Percentiles rank a stretch among this genome's conserved stretches.
Evolutionary conservation across 2,888 invertebrate genomes (phyloP).

Genomic region (Heliothis peltigera): DNA sequence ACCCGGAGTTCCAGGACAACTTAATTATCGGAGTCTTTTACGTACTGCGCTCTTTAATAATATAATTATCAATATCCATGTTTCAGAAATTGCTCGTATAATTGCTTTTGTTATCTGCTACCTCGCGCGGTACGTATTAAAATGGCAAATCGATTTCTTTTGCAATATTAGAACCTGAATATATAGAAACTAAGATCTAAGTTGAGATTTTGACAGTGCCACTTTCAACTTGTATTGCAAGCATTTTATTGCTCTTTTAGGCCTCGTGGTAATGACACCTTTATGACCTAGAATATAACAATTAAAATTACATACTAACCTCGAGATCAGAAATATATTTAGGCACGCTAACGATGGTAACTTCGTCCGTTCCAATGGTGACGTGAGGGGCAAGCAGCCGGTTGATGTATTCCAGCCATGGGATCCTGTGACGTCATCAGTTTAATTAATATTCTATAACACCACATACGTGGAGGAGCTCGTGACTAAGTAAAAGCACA

Average conservation of each 20-base stretch:
- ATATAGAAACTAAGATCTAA: too few relatives aligned
- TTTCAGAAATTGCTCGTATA: slow-evolving; percentile 3
- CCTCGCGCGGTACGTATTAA: neutral
- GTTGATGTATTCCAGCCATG: slow-evolving; percentile 96
- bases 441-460: neutral
- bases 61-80: slow-evolving; percentile 1
- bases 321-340: slow-evolving; percentile 94
- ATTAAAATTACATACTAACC: slow-evolving; percentile 65
- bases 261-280: too few relatives aligned
- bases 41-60: slow-evolving; percentile 1
- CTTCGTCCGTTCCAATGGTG: slow-evolving; percentile 91
- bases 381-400: slow-evolving; percentile 92
- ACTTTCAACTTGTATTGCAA: too few relatives aligned
- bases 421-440: slow-evolving; percentile 83
- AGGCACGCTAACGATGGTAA: slow-evolving; percentile 96
- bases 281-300: neutral
- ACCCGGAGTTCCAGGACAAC: slow-evolving; percentile 11
- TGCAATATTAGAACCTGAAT: neutral
- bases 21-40: slow-evolving; percentile 13
- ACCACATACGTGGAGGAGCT: neutral
- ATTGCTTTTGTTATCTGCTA: neutral
- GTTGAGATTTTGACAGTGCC: too few relatives aligned
- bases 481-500: too few relatives aligned
- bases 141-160: neutral
- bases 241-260: too few relatives aligned